Evolutionary conservation across 1,140 invertebrate genomes (phyloP).

Genomic region (Pseudachorutes palmiensis): DNA sequence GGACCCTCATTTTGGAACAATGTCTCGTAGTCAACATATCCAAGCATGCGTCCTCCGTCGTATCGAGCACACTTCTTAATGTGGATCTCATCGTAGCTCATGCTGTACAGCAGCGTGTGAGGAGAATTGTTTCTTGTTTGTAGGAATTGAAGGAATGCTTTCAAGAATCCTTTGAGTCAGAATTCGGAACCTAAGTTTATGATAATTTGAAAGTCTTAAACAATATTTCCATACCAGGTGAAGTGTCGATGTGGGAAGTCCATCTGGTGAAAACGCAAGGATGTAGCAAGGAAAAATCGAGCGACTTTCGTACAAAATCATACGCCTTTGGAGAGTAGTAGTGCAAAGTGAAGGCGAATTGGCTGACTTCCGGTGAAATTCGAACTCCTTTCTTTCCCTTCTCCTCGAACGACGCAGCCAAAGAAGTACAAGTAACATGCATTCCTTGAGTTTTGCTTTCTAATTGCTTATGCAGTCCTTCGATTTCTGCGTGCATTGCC

Average conservation of each 20-base stretch:
- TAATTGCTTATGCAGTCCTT: background rate
- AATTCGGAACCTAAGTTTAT: background rate
- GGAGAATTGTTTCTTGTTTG: background rate
- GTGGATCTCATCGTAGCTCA: constrained; percentile 15
- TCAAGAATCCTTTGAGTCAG: background rate
- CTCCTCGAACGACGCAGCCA: background rate
- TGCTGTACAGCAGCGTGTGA: background rate
- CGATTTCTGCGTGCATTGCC: background rate
- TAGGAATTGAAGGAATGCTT: background rate
- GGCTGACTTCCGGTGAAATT: background rate
- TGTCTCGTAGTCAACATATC: constrained; percentile 14
- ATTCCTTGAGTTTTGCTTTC: background rate
- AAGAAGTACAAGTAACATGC: background rate
- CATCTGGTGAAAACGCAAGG: background rate
- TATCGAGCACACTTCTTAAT: background rate
- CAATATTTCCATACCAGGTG: background rate
- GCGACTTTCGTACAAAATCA: background rate
- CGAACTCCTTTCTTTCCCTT: background rate
- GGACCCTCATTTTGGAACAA: no score
- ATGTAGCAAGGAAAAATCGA: background rate
- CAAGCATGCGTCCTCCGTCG: background rate
- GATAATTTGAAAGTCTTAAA: background rate
- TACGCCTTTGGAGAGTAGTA: background rate
- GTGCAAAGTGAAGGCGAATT: background rate
- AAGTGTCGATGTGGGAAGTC: background rate